Evolutionary conservation across 2,888 invertebrate species (phyloP), one percentile per base, ranked within the genome.

Genomic region (Choristoneura rosaceana): DNA sequence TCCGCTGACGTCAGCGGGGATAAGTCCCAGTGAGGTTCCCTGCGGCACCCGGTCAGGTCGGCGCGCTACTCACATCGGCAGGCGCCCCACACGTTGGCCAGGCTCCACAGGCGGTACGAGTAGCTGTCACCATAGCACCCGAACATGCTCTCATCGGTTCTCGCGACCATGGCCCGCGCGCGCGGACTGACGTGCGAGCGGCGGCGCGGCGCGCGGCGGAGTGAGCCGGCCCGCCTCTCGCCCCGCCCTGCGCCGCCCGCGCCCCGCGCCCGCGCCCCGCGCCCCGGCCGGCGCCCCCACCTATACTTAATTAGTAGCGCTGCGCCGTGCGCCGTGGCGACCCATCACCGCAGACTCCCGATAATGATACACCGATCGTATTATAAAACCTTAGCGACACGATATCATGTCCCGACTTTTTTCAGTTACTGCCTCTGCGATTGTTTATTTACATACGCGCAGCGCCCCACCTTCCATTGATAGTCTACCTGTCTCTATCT

Each of bases 81-180:
- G 95, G 95, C 95, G 94, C 95, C 96, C 96, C 96, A 96, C 86
- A 96, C 96, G 94, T 96, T 96, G 94, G 96, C 96, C 92, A 96
- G 94, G 95, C 96, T 96, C 96, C 96, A 96, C 91, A 96, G 95
- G 91, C 96, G 95, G 94, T 96, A 96, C 90, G 96, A 96, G 94
- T 96, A 96, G 95, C 96, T 96, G 94, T 96, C 96, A 92, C 93
- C 93, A 95, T 96, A 96, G 94, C 95, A 95, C 90, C 95, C 96
- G 95, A 95, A 96, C 96, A 96, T 96, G 95, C 95, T 96, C 94
- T 95, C 96, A 95, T 95, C 95, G 94, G 96, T 96, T 95, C 96
- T 96, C 95, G 97, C 96, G 96, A 96, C 96, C 96, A 96, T 96
- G 95, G 95, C 96, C 96, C 96, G 95, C 94, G 92, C 93, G 92